Percentiles rank a stretch among this genome's conserved stretches.
Evolutionary conservation across 1,140 invertebrate genomes (phyloP).

Genomic region (Lepidostoma basale): DNA sequence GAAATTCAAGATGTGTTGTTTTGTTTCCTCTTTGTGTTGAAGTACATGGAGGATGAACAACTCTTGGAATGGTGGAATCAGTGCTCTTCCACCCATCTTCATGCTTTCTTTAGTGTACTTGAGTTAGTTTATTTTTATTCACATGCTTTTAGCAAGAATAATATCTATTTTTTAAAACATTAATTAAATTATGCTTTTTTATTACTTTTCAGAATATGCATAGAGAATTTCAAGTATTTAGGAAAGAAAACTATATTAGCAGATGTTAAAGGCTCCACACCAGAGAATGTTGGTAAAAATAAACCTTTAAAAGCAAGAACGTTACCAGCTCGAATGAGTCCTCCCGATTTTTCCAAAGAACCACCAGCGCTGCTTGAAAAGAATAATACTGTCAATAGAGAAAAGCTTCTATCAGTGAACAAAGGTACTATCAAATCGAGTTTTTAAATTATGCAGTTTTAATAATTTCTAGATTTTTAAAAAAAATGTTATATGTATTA

Average conservation of each 20-base stretch:
- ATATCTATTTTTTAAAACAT: neutral
- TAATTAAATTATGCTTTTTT: constrained; percentile 12
- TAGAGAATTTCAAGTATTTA: constrained; percentile 87
- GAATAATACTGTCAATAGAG: constrained; percentile 61
- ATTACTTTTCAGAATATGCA: constrained; percentile 71
- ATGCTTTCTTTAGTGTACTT: constrained; percentile 80
- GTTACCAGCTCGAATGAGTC: constrained; percentile 78
- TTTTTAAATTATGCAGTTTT: neutral
- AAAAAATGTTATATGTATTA: neutral
- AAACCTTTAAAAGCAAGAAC: constrained; percentile 67
- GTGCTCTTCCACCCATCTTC: constrained; percentile 74
- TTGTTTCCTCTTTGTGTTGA: constrained; percentile 89
- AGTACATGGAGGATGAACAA: constrained; percentile 86
- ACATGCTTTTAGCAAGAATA: neutral
- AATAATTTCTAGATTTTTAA: neutral
- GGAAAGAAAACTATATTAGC: constrained; percentile 77
- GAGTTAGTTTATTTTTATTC: constrained; percentile 69
- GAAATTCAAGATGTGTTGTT: constrained; percentile 90
- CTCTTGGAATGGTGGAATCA: constrained; percentile 91
- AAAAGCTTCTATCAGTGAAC: constrained; percentile 53
- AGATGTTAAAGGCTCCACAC: constrained; percentile 51
- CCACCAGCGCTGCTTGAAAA: constrained; percentile 58
- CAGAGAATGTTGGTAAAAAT: constrained; percentile 59
- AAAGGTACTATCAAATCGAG: constrained; percentile 32
- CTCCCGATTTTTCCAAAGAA: constrained; percentile 64